A percentile compares a stretch with the other conserved stretches of the same genome.
Conservation (phyloP, 2,113 vertebrate genomes). For the Meles meles region DNA sequence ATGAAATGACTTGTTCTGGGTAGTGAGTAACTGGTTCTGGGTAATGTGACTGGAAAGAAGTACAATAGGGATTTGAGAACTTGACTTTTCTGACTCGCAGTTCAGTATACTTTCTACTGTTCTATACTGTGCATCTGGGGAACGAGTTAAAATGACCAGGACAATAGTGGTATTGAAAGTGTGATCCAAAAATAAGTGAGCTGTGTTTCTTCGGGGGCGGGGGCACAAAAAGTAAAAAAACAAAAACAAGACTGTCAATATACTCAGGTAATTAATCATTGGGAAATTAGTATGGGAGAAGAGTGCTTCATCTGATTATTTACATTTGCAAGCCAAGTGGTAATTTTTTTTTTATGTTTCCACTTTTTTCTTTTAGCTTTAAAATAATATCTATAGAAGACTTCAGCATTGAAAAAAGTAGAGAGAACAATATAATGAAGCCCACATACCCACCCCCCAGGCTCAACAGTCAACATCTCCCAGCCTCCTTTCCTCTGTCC, state of each 20-base stretch:
- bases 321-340: not conserved
- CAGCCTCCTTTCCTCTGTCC: not conserved
- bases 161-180: not conserved
- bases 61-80: not conserved
- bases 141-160: not conserved
- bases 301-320: not conserved
- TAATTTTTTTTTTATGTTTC: not conserved
- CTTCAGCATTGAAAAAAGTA: not conserved
- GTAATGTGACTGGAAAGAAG: not conserved
- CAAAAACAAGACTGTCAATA: not conserved
- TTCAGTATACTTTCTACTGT: not conserved
- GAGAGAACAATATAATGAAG: not conserved
- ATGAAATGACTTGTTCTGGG: not conserved
- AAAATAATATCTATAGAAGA: not conserved
- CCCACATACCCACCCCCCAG: not conserved
- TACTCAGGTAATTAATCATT: not conserved
- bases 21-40: not conserved
- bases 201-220: not conserved
- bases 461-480: not conserved
- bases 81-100: not conserved
- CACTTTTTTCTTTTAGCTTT: not conserved
- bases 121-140: not conserved
- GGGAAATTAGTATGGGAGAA: not conserved
- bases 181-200: not conserved
- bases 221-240: not conserved